phyloP scores from a whole-genome alignment of 35 echinoderm and acorn worm species.

The Apostichopus japonicus region DNA sequence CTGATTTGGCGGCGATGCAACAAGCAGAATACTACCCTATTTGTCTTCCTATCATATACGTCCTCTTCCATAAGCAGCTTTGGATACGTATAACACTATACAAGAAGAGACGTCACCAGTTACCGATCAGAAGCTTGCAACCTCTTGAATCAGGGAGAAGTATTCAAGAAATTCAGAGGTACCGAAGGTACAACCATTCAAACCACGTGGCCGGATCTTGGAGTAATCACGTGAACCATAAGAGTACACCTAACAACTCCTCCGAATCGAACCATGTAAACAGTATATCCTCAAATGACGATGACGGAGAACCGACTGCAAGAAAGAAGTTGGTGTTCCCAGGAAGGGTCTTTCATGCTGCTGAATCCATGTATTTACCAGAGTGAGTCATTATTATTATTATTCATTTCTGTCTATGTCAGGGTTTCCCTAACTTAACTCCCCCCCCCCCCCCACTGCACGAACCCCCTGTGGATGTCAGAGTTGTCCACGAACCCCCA shows the following conservation, averaged over 20 bases:
- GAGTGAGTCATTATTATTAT: constrained; percentile 13
- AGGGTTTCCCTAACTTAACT: too few species aligned
- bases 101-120: constrained; percentile 25
- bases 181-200: constrained; percentile 39
- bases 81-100: constrained; percentile 69
- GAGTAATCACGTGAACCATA: neutral
- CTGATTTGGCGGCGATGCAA: constrained; percentile 73
- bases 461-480: too few species aligned
- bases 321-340: constrained; percentile 7
- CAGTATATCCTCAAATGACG: constrained; percentile 14
- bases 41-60: constrained; percentile 72
- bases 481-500: too few species aligned
- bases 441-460: too few species aligned
- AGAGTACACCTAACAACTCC: neutral
- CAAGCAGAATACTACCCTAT: constrained; percentile 83
- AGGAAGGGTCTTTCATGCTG: constrained; percentile 13
- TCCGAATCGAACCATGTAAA: constrained; percentile 18
- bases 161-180: constrained; percentile 44
- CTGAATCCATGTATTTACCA: constrained; percentile 22
- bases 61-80: constrained; percentile 77
- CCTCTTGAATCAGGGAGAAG: constrained; percentile 18
- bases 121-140: constrained; percentile 26
- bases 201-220: constrained; percentile 1
- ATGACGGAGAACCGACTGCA: neutral
- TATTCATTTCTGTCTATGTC: too few species aligned